Base-by-base conservation (phyloP, 1,140 invertebrate genomes). In the Ceratoteleas bidentatus region DNA sequence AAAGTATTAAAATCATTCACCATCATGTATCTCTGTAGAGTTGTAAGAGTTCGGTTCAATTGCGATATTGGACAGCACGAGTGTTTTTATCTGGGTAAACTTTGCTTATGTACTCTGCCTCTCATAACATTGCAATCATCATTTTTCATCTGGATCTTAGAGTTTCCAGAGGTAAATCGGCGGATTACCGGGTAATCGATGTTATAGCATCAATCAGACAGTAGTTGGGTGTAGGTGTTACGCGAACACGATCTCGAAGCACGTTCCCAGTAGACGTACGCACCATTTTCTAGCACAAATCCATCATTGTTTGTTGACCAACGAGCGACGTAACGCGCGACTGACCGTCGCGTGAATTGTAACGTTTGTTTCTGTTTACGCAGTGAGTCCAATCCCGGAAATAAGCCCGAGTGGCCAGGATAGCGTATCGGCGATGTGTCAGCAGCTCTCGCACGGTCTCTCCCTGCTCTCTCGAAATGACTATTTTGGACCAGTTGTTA, bases 351-450 rank as follows among this genome's bases (percentile, higher is more conserved):
- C n/a, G n/a, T n/a, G n/a, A n/a, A n/a, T n/a, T n/a, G n/a, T n/a
- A n/a, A n/a, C n/a, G n/a, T n/a, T n/a, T n/a, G n/a, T n/a, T n/a
- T n/a, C n/a, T n/a, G n/a, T n/a, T n/a, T n/a, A n/a, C n/a, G n/a
- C n/a, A n/a, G n/a, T n/a, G n/a, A n/a, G n/a, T n/a, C n/a, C n/a
- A n/a, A n/a, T n/a, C n/a, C n/a, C n/a, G n/a, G n/a, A n/a, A n/a
- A n/a, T n/a, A n/a, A n/a, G n/a, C n/a, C n/a, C n/a, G n/a, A n/a
- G n/a, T n/a, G n/a, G n/a, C n/a, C n/a, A n/a, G n/a, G n/a, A n/a
- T n/a, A n/a, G n/a, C n/a, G n/a, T n/a, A n/a, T n/a, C n/a, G n/a
- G 95, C 96, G 70, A 94, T 97, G 92, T 98, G 96, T 91, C 96
- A 97, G 89, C 96, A 98, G 87, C 92, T 98, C 36, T 96, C 96